These are phyloP conservation scores for Equus przewalskii DNA, from an alignment of 2,113 vertebrate genomes.

Conservation along the genomic window DNA sequence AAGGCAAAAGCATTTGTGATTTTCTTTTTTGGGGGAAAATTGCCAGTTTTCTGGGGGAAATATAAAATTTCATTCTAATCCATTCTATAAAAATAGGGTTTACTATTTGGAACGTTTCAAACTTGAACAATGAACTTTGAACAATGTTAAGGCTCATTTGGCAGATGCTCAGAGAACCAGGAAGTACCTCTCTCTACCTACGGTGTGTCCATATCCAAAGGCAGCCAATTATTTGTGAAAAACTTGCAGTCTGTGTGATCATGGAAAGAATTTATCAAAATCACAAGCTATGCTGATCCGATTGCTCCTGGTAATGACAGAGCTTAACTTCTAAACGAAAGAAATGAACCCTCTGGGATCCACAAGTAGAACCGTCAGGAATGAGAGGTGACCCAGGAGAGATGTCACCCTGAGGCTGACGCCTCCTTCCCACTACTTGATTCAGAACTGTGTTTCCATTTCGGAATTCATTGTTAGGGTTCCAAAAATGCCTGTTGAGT, in stretches of 20 bases:
- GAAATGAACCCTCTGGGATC: neutral
- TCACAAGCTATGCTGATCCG: neutral
- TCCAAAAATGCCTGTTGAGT: neutral
- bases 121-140: neutral
- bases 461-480: neutral
- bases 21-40: neutral
- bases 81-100: neutral
- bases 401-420: neutral
- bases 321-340: constrained; percentile 38
- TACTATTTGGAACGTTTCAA: neutral
- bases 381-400: neutral
- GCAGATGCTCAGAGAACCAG: neutral
- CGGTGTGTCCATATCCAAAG: neutral
- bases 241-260: neutral
- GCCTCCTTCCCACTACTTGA: neutral
- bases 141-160: neutral
- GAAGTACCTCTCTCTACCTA: neutral
- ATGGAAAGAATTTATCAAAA: neutral
- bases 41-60: neutral
- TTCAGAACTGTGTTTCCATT: neutral
- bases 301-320: neutral
- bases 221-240: neutral
- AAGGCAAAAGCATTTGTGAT: neutral
- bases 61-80: neutral
- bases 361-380: neutral